Evolutionary conservation across 2,797 vertebrate species (phyloP).

Genomic region (Taeniopygia guttata): DNA sequence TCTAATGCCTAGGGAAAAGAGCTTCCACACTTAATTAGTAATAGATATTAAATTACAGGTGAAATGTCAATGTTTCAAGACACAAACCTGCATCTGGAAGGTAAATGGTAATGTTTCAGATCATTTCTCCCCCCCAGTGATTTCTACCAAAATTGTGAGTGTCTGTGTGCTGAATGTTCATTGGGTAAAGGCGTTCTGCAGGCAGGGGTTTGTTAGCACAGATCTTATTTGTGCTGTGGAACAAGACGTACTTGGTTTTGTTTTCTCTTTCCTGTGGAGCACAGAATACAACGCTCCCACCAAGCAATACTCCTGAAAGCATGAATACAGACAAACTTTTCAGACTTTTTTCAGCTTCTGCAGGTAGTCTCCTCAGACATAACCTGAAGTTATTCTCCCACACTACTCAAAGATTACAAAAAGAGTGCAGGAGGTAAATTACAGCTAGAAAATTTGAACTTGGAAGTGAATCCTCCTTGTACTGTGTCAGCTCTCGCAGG

Average conservation of each 20-base stretch:
- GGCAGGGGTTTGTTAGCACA: not conserved
- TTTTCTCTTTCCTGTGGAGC: not conserved
- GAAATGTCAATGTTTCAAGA: not conserved
- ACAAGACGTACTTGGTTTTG: not conserved
- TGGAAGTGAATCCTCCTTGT: not conserved
- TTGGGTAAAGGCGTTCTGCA: not conserved
- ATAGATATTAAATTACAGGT: not conserved
- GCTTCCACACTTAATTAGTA: not conserved
- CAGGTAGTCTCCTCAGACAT: not conserved
- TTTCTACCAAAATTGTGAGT: not conserved
- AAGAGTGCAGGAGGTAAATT: not conserved
- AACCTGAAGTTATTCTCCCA: not conserved
- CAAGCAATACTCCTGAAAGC: not conserved
- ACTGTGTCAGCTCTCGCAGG: not conserved
- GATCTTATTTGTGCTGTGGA: not conserved
- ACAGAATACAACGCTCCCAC: not conserved
- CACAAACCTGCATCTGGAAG: not conserved
- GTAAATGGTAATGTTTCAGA: not conserved
- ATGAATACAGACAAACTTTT: accelerated
- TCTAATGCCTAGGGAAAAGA: not conserved
- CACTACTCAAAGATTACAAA: not conserved
- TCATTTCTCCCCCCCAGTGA: not conserved
- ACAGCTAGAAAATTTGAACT: not conserved
- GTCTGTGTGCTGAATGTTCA: not conserved
- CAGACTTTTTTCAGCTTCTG: not conserved